Evolutionary conservation across 2,888 invertebrate species (phyloP).

Genomic region (Drosophila multiciliata): DNA sequence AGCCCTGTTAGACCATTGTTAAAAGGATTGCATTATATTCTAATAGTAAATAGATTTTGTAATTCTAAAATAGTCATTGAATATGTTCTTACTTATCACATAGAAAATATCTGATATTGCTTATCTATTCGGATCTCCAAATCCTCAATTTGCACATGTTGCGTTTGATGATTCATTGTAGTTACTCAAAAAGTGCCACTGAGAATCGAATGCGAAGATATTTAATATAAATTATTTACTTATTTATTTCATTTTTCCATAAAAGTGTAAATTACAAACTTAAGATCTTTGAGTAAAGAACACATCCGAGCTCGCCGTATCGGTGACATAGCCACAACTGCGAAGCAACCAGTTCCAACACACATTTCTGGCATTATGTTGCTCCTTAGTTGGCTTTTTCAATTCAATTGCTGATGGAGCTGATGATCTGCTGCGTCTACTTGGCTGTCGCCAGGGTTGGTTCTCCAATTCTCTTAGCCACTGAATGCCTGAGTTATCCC

Average conservation of each 20-base stretch:
- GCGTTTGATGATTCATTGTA: background rate
- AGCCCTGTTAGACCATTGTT: too few relatives aligned
- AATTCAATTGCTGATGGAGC: background rate
- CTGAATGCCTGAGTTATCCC: conserved; percentile 72
- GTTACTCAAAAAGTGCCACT: background rate
- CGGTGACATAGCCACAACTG: conserved; percentile 29
- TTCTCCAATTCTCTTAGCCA: conserved; percentile 72
- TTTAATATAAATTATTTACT: too few relatives aligned
- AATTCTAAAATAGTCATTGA: too few relatives aligned
- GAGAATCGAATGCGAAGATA: background rate
- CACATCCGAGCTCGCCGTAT: conserved; percentile 35
- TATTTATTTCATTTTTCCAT: too few relatives aligned
- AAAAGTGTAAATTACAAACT: conserved; percentile 24
- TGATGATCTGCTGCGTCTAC: background rate
- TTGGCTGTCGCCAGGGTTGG: background rate
- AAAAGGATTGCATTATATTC: too few relatives aligned
- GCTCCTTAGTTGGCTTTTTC: too few relatives aligned
- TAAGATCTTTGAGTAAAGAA: conserved; percentile 1
- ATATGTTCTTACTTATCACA: too few relatives aligned
- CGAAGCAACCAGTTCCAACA: conserved; percentile 49
- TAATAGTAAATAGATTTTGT: too few relatives aligned
- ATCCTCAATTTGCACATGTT: background rate
- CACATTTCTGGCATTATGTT: background rate
- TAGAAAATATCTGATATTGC: too few relatives aligned
- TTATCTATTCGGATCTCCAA: background rate